Conservation (phyloP, 1,140 invertebrate genomes). For the Caenorhabditis inopinata region DNA sequence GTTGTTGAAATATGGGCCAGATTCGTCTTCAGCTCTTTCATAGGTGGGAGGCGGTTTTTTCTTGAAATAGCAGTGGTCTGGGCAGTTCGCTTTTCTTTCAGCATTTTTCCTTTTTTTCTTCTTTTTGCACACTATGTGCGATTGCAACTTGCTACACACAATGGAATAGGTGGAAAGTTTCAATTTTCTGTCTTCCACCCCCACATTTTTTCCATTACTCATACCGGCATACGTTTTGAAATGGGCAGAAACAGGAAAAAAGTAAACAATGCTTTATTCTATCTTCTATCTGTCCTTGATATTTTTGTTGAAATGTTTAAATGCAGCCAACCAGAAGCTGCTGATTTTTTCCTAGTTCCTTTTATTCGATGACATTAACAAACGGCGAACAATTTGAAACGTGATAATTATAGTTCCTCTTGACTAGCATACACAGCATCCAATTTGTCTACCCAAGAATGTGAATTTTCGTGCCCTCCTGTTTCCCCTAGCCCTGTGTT, state of each 20-base stretch:
- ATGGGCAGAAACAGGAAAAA: background rate
- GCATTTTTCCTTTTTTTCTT: background rate
- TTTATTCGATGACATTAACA: too few species aligned
- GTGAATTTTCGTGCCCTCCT: too few species aligned
- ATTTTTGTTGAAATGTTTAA: background rate
- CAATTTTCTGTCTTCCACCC: background rate
- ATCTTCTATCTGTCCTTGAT: background rate
- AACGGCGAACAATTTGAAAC: too few species aligned
- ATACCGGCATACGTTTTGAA: background rate
- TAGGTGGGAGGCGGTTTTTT: background rate
- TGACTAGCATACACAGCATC: too few species aligned
- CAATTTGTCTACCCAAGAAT: too few species aligned
- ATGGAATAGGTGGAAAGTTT: background rate
- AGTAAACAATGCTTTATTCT: background rate
- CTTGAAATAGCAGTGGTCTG: background rate
- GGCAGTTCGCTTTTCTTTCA: background rate
- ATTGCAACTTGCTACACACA: background rate
- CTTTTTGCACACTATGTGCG: background rate
- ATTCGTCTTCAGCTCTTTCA: background rate
- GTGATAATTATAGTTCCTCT: too few species aligned
- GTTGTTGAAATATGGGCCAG: conserved; percentile 10
- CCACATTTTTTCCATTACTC: background rate
- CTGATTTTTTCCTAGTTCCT: background rate
- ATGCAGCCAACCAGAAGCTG: background rate
- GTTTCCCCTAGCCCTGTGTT: too few species aligned